Evolutionary conservation across 1,140 invertebrate species (phyloP), one percentile per base, ranked within the genome.

Genomic region (Cardiocondyla obscurior): DNA sequence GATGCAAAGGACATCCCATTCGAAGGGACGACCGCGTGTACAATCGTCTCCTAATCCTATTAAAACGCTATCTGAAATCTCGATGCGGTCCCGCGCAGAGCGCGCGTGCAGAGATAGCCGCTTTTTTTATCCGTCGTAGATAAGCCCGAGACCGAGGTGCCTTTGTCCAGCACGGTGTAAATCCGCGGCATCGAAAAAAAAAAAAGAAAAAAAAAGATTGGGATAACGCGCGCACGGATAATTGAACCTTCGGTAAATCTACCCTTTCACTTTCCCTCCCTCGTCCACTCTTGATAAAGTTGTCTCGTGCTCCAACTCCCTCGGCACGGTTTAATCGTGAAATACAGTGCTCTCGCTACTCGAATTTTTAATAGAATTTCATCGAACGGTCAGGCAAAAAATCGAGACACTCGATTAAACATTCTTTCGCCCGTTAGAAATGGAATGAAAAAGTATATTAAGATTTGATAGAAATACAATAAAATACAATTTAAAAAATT

Each of bases 181-280:
- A 77, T 77, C 73, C 73, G 58, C 19, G n/a, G 46, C 46, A 46
- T 10, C 39, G 46, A 39, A 67, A 67, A 67, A 77, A 67, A 62
- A 77, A 22, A 67, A 44, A 67, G n/a, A n/a, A 73, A 58, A 57
- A 57, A 62, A 77, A 22, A 67, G 51, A 67, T 74, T 28, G 39
- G 62, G 60, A 72, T 69, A 55, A 77, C 39, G 42, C 55, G 57
- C 28, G 36, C 57, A 77, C 65, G 49, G 42, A 79, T 84, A 85
- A 85, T 84, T 72, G 65, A 81, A 84, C 84, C 28, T 82, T 58
- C 67, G 67, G 67, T 36, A 60, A 73, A 72, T 82, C 81, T 82
- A 65, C 67, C 51, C 51, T 73, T 51, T 81, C 65, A 55, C 73
- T 72, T 84, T 60, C n/a, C 22, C 74, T 62, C 82, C 53, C 19